Evolutionary conservation across 2,888 invertebrate species (phyloP), one percentile per base, ranked within the genome.

Genomic region (Chloroclysta siterata): DNA sequence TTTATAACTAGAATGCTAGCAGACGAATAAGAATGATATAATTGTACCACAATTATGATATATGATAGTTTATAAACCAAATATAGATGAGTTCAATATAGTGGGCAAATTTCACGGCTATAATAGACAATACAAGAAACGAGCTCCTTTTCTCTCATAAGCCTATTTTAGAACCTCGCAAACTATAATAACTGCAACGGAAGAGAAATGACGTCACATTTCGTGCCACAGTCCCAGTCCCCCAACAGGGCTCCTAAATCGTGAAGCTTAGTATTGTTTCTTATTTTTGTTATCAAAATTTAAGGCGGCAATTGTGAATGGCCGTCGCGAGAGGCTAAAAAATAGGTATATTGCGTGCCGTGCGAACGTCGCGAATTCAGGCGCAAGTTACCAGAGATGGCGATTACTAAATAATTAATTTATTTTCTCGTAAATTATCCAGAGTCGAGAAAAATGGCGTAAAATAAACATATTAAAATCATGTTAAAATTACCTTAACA

Each of bases 321-420:
- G 76, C 68, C 71, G 72, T 70, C 73, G 73, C 66, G 75, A 79
- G 79, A 80, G 72, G 72, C 72, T 83, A 81, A 88, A 85, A 86
- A 87, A 87, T 87, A 73, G 85, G 78, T 69, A 74, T 61, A 75
- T 88, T 81, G 88, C 88, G 87, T 88, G 87, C 73, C 69, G 63
- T 59, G 67, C 65, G 46, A 69, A 72, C 67, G 68, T 64, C 46
- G 13, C 15, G 53, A 63, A 50, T 17, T 3, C 55, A 54, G 76
- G 80, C 42, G 28, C 72, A 78, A 80, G 75, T 10, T 47, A 52
- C 42, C 51, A 51, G 53, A 51, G 15, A 22, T 0, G 62, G 72
- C 70, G 70, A 48, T 52, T 52, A 0, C 7, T 29, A 50, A 29
- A 50, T 0, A 33, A 8, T 33, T 33, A 8, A 0, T 33, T 29